These are phyloP conservation scores for Mustela lutreola DNA, from an alignment of 2,113 vertebrate species.

Conservation along the genomic window DNA sequence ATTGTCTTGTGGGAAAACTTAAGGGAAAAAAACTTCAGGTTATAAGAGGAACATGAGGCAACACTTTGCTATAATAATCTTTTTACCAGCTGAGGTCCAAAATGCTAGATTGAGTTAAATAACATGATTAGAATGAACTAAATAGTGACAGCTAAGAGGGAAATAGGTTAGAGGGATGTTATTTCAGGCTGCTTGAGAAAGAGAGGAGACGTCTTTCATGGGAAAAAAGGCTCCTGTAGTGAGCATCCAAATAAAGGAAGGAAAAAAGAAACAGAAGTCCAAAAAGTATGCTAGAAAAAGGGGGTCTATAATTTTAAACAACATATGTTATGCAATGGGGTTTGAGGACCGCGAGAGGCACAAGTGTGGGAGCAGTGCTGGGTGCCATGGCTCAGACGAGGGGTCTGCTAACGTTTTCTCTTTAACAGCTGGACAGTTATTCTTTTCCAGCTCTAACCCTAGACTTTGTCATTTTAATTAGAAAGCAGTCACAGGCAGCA, in stretches of 20 bases:
- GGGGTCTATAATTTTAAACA: not conserved
- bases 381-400: not conserved
- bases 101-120: conserved; percentile 40
- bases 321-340: not conserved
- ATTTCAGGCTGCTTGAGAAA: conserved; percentile 18
- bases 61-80: conserved; percentile 30
- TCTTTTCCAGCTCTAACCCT: not conserved
- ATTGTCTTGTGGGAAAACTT: not conserved
- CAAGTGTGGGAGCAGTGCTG: not conserved
- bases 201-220: not conserved
- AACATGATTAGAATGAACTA: conserved; percentile 57
- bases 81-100: conserved; percentile 36
- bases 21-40: conserved; percentile 53
- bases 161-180: not conserved
- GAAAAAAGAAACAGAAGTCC: not conserved
- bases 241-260: not conserved
- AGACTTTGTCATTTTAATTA: not conserved
- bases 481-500: not conserved
- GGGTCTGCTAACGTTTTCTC: not conserved
- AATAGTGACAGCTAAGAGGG: conserved; percentile 29
- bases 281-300: conserved; percentile 27
- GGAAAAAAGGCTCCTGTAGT: not conserved
- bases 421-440: not conserved
- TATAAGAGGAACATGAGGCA: not conserved
- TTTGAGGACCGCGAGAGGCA: not conserved